phyloP scores from a whole-genome alignment of 2,888 invertebrate species.

The Saturnia pavonia region DNA sequence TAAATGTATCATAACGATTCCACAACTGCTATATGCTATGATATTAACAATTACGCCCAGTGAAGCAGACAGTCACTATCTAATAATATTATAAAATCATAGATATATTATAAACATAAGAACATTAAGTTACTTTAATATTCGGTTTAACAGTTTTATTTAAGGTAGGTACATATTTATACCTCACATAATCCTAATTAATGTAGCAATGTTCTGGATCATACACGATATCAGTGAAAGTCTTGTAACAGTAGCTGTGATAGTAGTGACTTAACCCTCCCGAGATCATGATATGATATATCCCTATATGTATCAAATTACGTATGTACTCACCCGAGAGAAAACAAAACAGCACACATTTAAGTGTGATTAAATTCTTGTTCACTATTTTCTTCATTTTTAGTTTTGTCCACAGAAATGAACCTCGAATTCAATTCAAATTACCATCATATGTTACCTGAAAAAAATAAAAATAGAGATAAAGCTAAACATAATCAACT shows the following conservation, averaged over 20 bases:
- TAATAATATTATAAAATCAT: too few species aligned
- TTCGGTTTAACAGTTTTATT: not conserved
- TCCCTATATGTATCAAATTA: slow-evolving; percentile 38
- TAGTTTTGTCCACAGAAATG: slow-evolving; percentile 22
- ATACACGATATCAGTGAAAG: slow-evolving; percentile 7
- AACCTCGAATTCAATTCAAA: slow-evolving; percentile 25
- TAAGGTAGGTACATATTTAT: not conserved
- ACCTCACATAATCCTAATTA: not conserved
- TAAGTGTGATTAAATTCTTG: slow-evolving; percentile 87
- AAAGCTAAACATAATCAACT: slow-evolving; percentile 9
- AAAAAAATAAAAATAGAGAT: slow-evolving; percentile 38
- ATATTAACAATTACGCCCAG: too few species aligned
- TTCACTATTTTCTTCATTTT: slow-evolving; percentile 80
- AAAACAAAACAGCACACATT: slow-evolving; percentile 90
- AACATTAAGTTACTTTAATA: too few species aligned
- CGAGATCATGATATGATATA: slow-evolving; percentile 17
- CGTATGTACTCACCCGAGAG: slow-evolving; percentile 82
- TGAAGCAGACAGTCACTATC: too few species aligned
- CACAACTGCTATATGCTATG: too few species aligned
- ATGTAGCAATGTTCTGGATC: not conserved
- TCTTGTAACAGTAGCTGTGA: not conserved
- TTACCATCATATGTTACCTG: slow-evolving; percentile 12
- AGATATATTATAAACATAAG: too few species aligned
- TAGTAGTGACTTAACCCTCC: not conserved
- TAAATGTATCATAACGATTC: too few species aligned